phyloP scores from a whole-genome alignment of 2,113 vertebrate genomes.

The Dicrurus megarhynchus region DNA sequence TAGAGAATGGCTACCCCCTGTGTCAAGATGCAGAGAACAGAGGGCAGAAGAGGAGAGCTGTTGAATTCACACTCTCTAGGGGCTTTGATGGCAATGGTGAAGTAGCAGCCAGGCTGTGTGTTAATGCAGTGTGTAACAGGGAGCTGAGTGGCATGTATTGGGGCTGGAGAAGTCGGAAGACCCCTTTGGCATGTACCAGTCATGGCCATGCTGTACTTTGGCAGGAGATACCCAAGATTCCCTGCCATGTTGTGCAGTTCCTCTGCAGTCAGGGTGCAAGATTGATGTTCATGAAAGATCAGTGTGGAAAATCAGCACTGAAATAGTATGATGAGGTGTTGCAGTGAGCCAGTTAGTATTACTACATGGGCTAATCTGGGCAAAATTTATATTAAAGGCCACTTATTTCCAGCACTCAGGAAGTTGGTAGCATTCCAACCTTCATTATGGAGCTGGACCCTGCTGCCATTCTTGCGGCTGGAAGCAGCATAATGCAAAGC shows the following conservation, averaged over 20 bases:
- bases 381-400: not conserved
- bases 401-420: not conserved
- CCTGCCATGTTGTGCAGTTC: not conserved
- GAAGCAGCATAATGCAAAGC: not conserved
- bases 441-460: not conserved
- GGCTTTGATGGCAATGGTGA: not conserved
- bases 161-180: not conserved
- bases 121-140: not conserved
- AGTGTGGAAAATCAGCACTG: not conserved
- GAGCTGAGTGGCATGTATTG: accelerated
- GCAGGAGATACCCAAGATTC: not conserved
- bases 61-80: not conserved
- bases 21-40: not conserved
- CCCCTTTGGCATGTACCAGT: not conserved
- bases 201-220: not conserved
- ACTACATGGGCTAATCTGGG: not conserved
- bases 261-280: not conserved
- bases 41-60: not conserved
- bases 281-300: not conserved
- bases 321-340: not conserved
- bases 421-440: not conserved
- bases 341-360: not conserved
- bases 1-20: not conserved
- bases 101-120: not conserved
- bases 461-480: not conserved